phyloP scores from a whole-genome alignment of 2,888 invertebrate genomes.

The Meiosimyza decipiens region DNA sequence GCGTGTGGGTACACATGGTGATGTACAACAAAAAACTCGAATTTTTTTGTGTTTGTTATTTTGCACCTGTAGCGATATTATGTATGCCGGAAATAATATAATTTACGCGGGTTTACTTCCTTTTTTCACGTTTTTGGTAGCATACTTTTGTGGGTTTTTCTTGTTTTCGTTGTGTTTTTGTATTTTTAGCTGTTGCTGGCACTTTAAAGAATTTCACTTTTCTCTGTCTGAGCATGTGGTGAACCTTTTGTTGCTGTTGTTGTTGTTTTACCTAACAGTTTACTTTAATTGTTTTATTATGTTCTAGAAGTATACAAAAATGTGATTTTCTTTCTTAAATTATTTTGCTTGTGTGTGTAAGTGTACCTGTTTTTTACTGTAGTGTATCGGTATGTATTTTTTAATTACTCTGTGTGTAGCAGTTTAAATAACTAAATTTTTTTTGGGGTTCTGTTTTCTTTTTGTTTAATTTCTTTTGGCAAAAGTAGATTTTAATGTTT shows the following conservation, averaged over 20 bases:
- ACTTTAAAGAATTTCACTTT: neutral
- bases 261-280: neutral
- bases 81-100: conserved; percentile 33
- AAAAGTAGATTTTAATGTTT: no score
- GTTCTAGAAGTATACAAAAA: conserved; percentile 2
- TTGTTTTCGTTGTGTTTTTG: neutral
- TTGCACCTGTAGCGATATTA: conserved; percentile 28
- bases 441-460: no score
- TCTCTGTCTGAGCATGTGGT: neutral
- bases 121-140: neutral
- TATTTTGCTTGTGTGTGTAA: neutral
- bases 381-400: neutral
- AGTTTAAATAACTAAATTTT: neutral
- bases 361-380: neutral
- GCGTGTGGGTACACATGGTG: conserved; percentile 39
- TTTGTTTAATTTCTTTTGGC: no score
- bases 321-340: neutral
- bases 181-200: conserved; percentile 1
- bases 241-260: neutral
- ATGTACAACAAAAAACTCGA: neutral
- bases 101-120: conserved; percentile 21
- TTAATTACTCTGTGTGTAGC: neutral
- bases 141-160: neutral
- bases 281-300: conserved; percentile 35
- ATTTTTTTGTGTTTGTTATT: conserved; percentile 12